Conservation (phyloP, 2,797 vertebrate species). For the Galago senegalensis region DNA sequence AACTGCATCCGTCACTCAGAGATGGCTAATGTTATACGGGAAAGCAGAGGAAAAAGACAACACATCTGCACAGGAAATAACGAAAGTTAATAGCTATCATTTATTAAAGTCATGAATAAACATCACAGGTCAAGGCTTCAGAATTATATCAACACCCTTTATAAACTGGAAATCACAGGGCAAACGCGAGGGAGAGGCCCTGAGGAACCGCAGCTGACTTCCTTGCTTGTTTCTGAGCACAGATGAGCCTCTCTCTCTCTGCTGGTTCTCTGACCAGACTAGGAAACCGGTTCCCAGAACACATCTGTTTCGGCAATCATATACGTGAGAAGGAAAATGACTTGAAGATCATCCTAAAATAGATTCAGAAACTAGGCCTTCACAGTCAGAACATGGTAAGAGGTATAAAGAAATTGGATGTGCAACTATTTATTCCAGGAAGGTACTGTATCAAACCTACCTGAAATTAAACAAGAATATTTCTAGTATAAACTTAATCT, state of each 20-base stretch:
- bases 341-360: neutral
- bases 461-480: neutral
- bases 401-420: neutral
- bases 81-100: neutral
- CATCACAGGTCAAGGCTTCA: neutral
- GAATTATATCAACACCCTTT: neutral
- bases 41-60: conserved; percentile 6
- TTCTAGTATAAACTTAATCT: conserved; percentile 6
- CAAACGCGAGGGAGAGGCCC: neutral
- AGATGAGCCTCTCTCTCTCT: neutral
- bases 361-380: conserved; percentile 7
- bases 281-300: neutral
- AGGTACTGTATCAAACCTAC: neutral
- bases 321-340: neutral
- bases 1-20: neutral
- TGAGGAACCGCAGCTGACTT: neutral
- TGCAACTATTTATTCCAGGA: conserved; percentile 23
- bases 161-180: neutral
- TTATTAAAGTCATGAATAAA: neutral
- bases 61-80: neutral
- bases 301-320: neutral
- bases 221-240: neutral
- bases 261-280: neutral
- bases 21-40: neutral
- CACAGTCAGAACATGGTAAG: neutral